Evolutionary conservation across 1,140 invertebrate species (phyloP), one percentile per base, ranked within the genome.

Genomic region (Ruditapes philippinarum): DNA sequence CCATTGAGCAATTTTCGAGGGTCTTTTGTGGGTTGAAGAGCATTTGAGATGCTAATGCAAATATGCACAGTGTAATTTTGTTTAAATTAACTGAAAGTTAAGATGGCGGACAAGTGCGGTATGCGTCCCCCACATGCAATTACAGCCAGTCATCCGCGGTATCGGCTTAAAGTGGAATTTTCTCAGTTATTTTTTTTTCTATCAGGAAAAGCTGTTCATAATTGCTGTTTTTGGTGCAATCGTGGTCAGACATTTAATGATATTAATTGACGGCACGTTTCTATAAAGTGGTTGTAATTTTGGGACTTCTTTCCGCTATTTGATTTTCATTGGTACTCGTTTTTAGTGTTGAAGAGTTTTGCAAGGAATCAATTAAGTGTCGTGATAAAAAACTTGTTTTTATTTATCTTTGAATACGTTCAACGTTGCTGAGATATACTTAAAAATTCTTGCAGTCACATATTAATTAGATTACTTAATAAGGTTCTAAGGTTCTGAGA

Each of bases 71-170:
- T 79, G 73, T 88, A 88, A 88, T 88, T 80, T 88, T 76, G 74
- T 88, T 79, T 79, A 88, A 88, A 88, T 88, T 88, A 88, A 88
- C 76, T 80, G 85, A 84, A 86, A 86, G 65, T 86, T 49, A 86
- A 86, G 65, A 74, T 76, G 83, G 79, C 60, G 36, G 60, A 54
- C 54, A 57, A 81, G 79, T 65, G 83, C 73, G 45, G 51, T 31
- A 60, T 76, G 83, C 11, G 68, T 22, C 17, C 4, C 25, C 11
- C 65, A 49, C 83, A 57, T 74, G 65, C 49, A 70, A 51, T 76
- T 74, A 60, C 28, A 0, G 45, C 57, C 73, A 86, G 31, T 76
- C 83, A 76, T 40, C 25, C 14, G 22, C 7, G 28, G 73, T 38
- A 86, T 86, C 54, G 83, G 51, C 76, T 86, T 86, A 68, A 86